These are phyloP conservation scores for Pachypeltis micranthus DNA, from an alignment of 1,140 invertebrate genomes.

Conservation along the genomic window DNA sequence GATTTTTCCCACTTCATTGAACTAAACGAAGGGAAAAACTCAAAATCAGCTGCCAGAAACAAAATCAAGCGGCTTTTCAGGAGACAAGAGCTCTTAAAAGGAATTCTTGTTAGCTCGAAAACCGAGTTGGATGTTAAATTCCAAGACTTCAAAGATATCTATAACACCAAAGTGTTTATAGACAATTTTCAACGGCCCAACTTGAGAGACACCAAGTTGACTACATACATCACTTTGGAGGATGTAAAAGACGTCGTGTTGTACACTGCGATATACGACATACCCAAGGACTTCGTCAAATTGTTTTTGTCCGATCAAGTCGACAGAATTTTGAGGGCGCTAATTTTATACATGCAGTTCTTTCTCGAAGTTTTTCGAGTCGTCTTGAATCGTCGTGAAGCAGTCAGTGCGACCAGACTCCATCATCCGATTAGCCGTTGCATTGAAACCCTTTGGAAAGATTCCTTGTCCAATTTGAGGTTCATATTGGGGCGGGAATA, in stretches of 20 bases:
- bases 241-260: slow-evolving; percentile 1
- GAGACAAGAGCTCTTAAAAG: neutral
- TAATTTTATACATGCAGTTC: neutral
- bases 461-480: neutral
- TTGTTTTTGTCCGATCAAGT: neutral
- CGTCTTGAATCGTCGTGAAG: neutral
- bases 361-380: neutral
- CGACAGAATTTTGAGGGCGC: neutral
- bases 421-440: neutral
- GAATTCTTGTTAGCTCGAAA: neutral
- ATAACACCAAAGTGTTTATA: neutral
- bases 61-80: neutral
- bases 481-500: neutral
- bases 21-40: neutral
- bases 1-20: neutral
- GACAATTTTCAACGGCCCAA: neutral
- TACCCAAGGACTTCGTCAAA: neutral
- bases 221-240: neutral
- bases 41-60: neutral
- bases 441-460: neutral
- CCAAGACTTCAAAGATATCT: neutral
- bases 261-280: neutral
- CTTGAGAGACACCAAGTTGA: neutral
- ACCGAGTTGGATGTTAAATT: neutral
- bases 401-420: neutral